Percentiles rank a stretch among this genome's conserved stretches.
Conservation (phyloP, 2,797 vertebrate species). For the Apodemus agrarius region DNA sequence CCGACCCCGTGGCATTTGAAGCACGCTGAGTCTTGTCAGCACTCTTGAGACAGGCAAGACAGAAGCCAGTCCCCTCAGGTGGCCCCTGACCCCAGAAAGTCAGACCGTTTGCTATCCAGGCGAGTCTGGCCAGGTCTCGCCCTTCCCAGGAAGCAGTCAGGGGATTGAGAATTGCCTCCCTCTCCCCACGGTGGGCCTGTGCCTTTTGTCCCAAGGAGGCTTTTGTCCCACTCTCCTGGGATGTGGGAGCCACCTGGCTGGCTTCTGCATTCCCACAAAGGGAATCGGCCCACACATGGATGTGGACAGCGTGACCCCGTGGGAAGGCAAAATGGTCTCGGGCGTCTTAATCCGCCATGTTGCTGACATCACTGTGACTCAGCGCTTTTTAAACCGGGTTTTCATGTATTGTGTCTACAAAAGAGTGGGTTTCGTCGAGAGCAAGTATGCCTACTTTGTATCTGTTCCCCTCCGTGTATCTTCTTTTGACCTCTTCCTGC, state of each 20-base stretch:
- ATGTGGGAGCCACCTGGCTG: neutral
- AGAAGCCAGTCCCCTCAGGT: constrained; percentile 40
- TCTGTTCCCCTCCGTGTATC: neutral
- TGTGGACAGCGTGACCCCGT: neutral
- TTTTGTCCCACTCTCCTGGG: neutral
- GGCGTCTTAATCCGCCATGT: neutral
- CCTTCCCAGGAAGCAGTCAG: neutral
- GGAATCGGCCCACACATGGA: neutral
- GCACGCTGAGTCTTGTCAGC: constrained; percentile 25
- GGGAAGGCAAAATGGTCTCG: neutral
- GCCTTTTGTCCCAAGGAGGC: neutral
- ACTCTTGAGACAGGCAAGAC: constrained; percentile 24
- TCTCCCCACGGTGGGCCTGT: neutral
- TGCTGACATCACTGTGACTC: neutral
- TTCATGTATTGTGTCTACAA: neutral
- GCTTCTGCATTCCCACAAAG: neutral
- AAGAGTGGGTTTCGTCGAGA: neutral
- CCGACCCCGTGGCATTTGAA: constrained; percentile 2
- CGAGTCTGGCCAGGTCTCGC: neutral
- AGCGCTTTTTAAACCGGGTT: neutral
- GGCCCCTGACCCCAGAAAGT: constrained; percentile 28
- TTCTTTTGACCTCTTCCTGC: neutral
- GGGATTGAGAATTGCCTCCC: neutral
- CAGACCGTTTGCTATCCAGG: neutral
- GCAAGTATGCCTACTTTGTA: neutral